Evolutionary conservation across 2,888 invertebrate genomes (phyloP), one percentile per base, ranked within the genome.

Genomic region (Agonopterix arenella): DNA sequence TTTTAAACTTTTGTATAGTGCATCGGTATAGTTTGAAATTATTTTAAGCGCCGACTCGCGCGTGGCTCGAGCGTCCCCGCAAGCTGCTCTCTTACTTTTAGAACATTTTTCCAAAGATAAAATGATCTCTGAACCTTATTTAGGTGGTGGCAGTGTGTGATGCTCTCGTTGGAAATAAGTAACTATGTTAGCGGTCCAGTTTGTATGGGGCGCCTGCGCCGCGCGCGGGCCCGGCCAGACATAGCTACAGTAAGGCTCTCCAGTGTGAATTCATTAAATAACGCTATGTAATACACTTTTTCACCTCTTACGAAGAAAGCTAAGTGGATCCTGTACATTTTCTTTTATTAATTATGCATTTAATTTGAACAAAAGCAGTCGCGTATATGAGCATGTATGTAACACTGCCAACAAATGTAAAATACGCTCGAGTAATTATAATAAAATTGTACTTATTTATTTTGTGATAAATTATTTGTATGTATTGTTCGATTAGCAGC

Each of bases 371-470:
- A 78, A 79, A 79, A 62, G 60, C 60, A 74, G 70, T 72, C 72
- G 70, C 73, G 70, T 72, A 68, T 66, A 67, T 66, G 71, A 67
- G 73, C 70, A 70, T 74, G 74, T 73, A 70, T 70, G 72, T 62
- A 48, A 64, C 78, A 80, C 82, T 80, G 81, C 83, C 81, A 76
- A 43, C 70, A 59, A 62, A 59, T 54, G 56, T 72, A 11, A 73
- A 67, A 70, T 47, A 47, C 28, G 28, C 78, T 72, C 40, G 40
- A 65, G 42, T 28, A 61, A 64, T 70, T 70, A 63, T 71, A 61
- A 66, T 73, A 69, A 68, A 73, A 74, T 73, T 71, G 80, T 81
- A 81, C 76, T 82, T 81, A 81, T 78, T 80, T 75, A 76, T 79
- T 73, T 70, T 75, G 73, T 73, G 69, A 75, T 75, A 72, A 63